A percentile compares a stretch with the other conserved stretches of the same genome.
Conservation (phyloP, 2,888 invertebrate species). For the Conops quadrifasciatus region DNA sequence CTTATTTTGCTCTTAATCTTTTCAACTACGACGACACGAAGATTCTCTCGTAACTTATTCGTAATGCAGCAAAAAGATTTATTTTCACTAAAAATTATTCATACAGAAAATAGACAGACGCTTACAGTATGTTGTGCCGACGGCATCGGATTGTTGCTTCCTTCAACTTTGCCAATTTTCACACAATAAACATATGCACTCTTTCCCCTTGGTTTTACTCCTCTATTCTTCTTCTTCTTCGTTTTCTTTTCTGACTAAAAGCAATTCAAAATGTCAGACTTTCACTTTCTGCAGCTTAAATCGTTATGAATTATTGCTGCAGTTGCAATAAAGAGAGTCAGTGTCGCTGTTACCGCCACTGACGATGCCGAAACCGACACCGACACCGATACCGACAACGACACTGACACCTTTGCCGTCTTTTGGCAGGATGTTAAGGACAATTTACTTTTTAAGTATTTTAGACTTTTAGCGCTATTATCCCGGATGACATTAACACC, state of each 20-base stretch:
- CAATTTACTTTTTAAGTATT: slow-evolving; percentile 39
- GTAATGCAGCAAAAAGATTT: slow-evolving; percentile 22
- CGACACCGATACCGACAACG: background rate
- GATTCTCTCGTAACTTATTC: too few relatives aligned
- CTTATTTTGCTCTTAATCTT: too few relatives aligned
- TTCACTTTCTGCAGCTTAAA: slow-evolving; percentile 52
- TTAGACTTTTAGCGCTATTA: slow-evolving; percentile 14
- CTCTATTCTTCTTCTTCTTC: background rate
- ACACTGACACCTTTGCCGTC: background rate
- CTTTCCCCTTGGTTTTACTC: too few relatives aligned
- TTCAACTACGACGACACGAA: too few relatives aligned
- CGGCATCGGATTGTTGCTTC: slow-evolving; percentile 1
- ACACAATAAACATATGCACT: too few relatives aligned
- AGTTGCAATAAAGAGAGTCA: slow-evolving; percentile 7
- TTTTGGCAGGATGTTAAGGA: slow-evolving; percentile 37
- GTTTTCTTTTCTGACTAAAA: background rate
- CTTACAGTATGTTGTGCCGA: slow-evolving; percentile 29
- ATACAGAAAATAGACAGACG: slow-evolving; percentile 29
- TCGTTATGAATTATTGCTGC: slow-evolving; percentile 49
- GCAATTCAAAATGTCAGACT: slow-evolving; percentile 50
- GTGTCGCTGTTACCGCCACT: too few relatives aligned
- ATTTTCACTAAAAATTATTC: slow-evolving; percentile 31
- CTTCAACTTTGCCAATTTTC: background rate
- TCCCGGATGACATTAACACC: slow-evolving; percentile 31
- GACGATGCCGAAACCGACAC: too few relatives aligned